Percentiles rank a stretch among this genome's conserved stretches.
Evolutionary conservation across 2,888 invertebrate genomes (phyloP).

Genomic region (Pterobdella sp.): DNA sequence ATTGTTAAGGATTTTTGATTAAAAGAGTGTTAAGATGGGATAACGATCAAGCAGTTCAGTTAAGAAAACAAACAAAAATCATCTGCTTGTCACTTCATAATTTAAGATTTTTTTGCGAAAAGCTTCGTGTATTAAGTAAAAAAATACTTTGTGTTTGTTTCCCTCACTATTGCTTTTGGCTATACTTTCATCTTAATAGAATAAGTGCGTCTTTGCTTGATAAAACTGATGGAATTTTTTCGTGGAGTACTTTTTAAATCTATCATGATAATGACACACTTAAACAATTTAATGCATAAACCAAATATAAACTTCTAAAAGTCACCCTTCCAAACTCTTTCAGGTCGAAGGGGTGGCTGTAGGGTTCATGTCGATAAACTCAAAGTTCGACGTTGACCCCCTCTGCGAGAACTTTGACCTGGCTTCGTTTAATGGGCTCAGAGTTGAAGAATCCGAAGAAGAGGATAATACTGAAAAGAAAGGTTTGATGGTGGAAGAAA

Average conservation of each 20-base stretch:
- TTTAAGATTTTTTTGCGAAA: no score
- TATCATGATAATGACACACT: no score
- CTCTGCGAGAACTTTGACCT: conserved; percentile 51
- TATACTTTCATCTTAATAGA: neutral
- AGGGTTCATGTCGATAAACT: conserved; percentile 51
- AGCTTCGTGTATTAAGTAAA: no score
- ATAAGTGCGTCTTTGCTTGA: neutral
- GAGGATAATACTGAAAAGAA: neutral
- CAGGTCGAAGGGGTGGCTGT: conserved; percentile 50
- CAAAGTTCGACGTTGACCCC: conserved; percentile 47
- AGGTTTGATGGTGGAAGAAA: neutral
- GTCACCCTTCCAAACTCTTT: neutral
- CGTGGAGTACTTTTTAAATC: neutral
- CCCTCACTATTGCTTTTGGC: neutral
- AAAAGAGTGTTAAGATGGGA: no score
- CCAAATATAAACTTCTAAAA: no score
- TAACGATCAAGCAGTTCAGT: no score
- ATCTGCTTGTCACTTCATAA: no score
- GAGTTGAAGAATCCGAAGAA: neutral
- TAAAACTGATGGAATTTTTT: neutral
- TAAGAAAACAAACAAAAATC: no score
- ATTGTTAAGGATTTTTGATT: no score
- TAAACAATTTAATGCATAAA: no score
- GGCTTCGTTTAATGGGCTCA: conserved; percentile 42
- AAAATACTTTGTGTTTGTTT: no score